phyloP scores from a whole-genome alignment of 1,140 invertebrate species.

The Trichonephila inaurata region DNA sequence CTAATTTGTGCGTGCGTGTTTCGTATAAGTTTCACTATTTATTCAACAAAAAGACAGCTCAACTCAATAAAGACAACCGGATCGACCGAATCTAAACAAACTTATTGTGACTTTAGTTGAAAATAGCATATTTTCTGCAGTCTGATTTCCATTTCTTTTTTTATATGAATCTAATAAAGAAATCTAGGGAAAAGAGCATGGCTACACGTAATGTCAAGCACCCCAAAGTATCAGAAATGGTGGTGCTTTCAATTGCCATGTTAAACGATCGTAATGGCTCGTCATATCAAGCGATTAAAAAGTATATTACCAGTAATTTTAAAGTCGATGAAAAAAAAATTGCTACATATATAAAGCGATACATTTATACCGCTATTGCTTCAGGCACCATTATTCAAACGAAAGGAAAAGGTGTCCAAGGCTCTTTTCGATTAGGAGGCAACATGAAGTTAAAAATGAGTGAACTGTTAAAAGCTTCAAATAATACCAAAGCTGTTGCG shows the following conservation, averaged over 20 bases:
- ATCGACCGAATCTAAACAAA: not conserved
- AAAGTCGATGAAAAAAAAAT: slow-evolving; percentile 83
- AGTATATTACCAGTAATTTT: slow-evolving; percentile 84
- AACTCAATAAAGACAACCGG: not conserved
- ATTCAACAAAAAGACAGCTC: too few relatives aligned
- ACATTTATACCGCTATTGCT: slow-evolving; percentile 83
- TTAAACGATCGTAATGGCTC: slow-evolving; percentile 84
- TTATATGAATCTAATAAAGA: slow-evolving; percentile 78
- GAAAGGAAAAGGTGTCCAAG: slow-evolving; percentile 85
- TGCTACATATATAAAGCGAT: slow-evolving; percentile 84
- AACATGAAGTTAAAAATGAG: slow-evolving; percentile 78
- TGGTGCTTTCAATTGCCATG: slow-evolving; percentile 77
- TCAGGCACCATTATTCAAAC: slow-evolving; percentile 84
- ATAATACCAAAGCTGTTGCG: not conserved
- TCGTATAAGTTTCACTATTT: too few relatives aligned
- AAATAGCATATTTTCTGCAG: too few relatives aligned
- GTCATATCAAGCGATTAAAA: slow-evolving; percentile 85
- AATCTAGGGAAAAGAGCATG: slow-evolving; percentile 78
- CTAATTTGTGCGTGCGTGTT: too few relatives aligned
- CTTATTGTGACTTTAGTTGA: not conserved
- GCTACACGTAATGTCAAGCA: slow-evolving; percentile 77
- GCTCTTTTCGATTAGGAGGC: slow-evolving; percentile 83
- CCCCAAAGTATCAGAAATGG: slow-evolving; percentile 79
- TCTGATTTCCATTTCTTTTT: not conserved
- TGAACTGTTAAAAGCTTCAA: slow-evolving; percentile 76